A percentile compares a stretch with the other conserved stretches of the same genome.
phyloP scores from a whole-genome alignment of 2,888 invertebrate genomes.

The Drosophila dives region DNA sequence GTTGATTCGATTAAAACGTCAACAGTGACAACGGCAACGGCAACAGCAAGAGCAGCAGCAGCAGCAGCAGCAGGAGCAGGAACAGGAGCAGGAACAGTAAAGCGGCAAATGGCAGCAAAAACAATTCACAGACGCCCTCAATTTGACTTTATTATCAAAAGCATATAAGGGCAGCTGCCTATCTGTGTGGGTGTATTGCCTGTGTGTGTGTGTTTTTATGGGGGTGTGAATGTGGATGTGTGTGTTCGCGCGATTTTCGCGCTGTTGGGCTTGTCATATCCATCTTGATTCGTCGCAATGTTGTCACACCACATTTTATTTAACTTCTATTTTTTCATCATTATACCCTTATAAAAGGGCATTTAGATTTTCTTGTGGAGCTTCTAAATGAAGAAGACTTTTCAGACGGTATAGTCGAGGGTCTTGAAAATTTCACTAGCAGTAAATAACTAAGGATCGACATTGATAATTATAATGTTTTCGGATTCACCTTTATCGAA shows the following conservation, averaged over 20 bases:
- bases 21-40: constrained; percentile 57
- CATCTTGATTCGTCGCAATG: constrained; percentile 66
- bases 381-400: neutral
- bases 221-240: constrained; percentile 7
- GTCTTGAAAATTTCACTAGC: too few relatives aligned
- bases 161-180: constrained; percentile 20
- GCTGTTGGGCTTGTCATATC: constrained; percentile 68
- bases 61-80: constrained; percentile 48
- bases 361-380: neutral
- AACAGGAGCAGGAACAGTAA: constrained; percentile 37
- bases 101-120: constrained; percentile 48
- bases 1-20: constrained; percentile 80
- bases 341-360: constrained; percentile 5
- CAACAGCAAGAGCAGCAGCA: neutral
- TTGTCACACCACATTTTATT: constrained; percentile 79
- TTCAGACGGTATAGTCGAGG: neutral
- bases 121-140: constrained; percentile 66
- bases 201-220: constrained; percentile 1
- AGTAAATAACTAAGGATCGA: too few relatives aligned
- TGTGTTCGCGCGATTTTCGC: constrained; percentile 15
- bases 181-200: neutral
- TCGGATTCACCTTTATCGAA: neutral
- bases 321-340: constrained; percentile 66
- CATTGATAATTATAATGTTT: neutral
- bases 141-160: constrained; percentile 54